Conservation (phyloP, 2,888 invertebrate genomes). For the Tetranychus truncatus region DNA sequence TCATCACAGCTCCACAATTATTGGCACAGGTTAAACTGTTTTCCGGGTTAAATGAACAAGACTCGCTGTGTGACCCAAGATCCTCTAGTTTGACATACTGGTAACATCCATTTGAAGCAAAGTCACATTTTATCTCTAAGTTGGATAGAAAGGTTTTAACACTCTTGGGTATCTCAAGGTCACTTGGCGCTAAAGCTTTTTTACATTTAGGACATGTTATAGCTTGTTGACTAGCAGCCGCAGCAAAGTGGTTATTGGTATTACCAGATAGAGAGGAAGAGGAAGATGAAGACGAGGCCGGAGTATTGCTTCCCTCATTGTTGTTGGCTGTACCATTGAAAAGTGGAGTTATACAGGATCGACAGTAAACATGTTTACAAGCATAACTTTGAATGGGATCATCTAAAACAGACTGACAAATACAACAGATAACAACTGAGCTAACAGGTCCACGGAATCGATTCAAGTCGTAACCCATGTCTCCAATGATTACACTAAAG, state of each 20-base stretch:
- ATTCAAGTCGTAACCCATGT: not conserved
- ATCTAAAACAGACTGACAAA: constrained; percentile 1
- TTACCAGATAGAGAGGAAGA: not conserved
- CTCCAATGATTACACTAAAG: not conserved
- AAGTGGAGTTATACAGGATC: constrained; percentile 2
- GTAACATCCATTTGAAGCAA: not conserved
- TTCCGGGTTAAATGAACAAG: constrained; percentile 8
- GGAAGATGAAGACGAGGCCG: not conserved
- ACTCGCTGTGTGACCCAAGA: not conserved
- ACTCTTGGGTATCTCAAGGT: constrained; percentile 3
- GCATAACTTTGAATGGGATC: constrained; percentile 2
- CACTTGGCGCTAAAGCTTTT: not conserved
- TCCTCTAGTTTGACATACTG: constrained; percentile 1
- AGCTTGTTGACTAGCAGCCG: not conserved
- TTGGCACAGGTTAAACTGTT: constrained; percentile 7
- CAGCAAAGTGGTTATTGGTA: not conserved
- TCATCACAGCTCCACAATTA: constrained; percentile 11
- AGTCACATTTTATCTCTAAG: constrained; percentile 8
- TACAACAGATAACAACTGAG: not conserved
- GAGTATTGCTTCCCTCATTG: not conserved
- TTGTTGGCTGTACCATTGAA: not conserved
- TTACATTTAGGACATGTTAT: constrained; percentile 1
- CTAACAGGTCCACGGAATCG: constrained; percentile 7
- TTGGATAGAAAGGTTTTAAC: constrained; percentile 3
- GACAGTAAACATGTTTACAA: constrained; percentile 8